Evolutionary conservation across 2,888 invertebrate species (phyloP), one percentile per base, ranked within the genome.

Genomic region (Tenthredo scrophulariae): DNA sequence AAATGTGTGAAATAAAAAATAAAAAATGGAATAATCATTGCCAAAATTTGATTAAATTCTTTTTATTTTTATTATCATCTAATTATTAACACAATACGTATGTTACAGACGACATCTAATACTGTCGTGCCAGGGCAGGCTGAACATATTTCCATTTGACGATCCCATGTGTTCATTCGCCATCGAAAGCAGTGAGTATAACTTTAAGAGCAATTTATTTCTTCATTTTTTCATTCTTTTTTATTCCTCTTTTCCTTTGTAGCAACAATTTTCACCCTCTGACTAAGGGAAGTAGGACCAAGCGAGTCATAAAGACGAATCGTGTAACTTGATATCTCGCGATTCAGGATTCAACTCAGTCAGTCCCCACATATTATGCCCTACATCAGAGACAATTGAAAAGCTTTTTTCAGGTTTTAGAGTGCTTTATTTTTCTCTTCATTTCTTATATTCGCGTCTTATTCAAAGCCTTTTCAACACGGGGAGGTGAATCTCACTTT

Each of bases 71-170:
- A 1, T 40, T 33, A 13, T 75, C 9, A 18, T 67, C 43, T 29
- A 6, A 6, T 29, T 65, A 46, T 46, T 18, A 5, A n/a, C 5
- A 50, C 26, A 46, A 1, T 43, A 43, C 43, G 6, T 2, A 15
- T 62, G 13, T 62, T 62, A 43, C 93, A 97, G 97, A 94, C 96
- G 98, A 91, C 98, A 98, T 94, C 96, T 98, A 91, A 98, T 98
- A 91, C 95, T 98, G 92, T 98, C 98, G 91, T 98, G 98, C 94
- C 97, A 98, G 94, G 98, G 98, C 93, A 96, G 97, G 94, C 96
- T 98, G 93, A 97, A 98, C 94, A 98, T 98, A 94, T 98, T 98
- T 95, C 98, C 98, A 90, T 98, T 98, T 94, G 98, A 98, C 94
- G 98, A 98, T 95, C 98, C 98, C 91, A 96, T 97, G 94, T 98